A percentile compares a stretch with the other conserved stretches of the same genome.
Evolutionary conservation across 1,140 invertebrate genomes (phyloP).

Genomic region (Pectinophora gossypiella): DNA sequence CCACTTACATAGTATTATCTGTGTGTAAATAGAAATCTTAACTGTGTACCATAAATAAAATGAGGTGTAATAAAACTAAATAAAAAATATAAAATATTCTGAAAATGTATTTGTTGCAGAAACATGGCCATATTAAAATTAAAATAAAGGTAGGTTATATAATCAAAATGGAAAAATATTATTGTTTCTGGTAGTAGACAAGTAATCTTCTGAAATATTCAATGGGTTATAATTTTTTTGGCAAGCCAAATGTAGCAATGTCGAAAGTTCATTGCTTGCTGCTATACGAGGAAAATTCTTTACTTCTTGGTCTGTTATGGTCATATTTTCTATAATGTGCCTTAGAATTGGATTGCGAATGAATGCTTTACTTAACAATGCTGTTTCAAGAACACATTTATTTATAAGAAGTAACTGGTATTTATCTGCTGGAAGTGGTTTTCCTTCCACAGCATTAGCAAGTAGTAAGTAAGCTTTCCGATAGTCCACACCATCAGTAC

Average conservation of each 20-base stretch:
- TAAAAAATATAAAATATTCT: no score
- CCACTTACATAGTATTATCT: no score
- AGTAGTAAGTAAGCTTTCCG: slow-evolving; percentile 41
- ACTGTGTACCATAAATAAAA: no score
- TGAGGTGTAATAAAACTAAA: no score
- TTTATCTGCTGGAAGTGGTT: slow-evolving; percentile 36
- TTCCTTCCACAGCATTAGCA: slow-evolving; percentile 63
- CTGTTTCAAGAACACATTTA: slow-evolving; percentile 52
- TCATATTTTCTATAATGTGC: not conserved
- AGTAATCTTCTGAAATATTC: no score
- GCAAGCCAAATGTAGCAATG: slow-evolving; percentile 32
- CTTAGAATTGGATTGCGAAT: slow-evolving; percentile 20
- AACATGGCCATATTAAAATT: no score
- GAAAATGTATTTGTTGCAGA: no score
- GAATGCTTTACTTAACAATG: slow-evolving; percentile 45
- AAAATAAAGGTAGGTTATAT: no score
- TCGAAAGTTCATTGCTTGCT: slow-evolving; percentile 28
- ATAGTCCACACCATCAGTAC: slow-evolving; percentile 47
- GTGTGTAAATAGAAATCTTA: no score
- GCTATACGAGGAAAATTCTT: slow-evolving; percentile 25
- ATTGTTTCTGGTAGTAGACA: no score
- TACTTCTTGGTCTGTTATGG: slow-evolving; percentile 16
- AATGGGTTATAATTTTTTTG: slow-evolving; percentile 53
- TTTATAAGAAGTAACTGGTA: slow-evolving; percentile 29
- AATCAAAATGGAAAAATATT: no score